A percentile compares a stretch with the other conserved stretches of the same genome.
Conservation (phyloP, 2,888 invertebrate genomes). For the Cephus nigrinus region DNA sequence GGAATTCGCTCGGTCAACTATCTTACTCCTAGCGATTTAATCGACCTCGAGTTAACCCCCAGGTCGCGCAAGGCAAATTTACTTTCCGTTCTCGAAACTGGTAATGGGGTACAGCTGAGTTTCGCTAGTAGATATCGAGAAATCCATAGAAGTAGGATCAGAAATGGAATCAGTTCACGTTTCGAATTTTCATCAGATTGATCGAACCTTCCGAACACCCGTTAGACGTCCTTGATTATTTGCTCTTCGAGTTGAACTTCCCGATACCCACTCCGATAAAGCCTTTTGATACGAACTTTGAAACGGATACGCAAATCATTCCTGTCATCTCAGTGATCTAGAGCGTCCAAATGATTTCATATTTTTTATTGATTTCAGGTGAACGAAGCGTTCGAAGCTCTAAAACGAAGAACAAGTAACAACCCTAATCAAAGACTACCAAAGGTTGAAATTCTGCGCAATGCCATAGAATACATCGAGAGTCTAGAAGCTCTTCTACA, state of each 20-base stretch:
- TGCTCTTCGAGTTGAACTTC: too few relatives aligned
- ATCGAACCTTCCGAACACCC: too few relatives aligned
- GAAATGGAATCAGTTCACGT: not conserved
- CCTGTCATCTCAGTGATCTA: not conserved
- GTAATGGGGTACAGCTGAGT: not conserved
- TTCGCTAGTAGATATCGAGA: not conserved
- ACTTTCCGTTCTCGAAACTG: not conserved
- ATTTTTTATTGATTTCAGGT: slow-evolving; percentile 71
- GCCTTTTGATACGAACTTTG: too few relatives aligned
- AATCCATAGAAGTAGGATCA: not conserved
- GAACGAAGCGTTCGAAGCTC: slow-evolving; percentile 97
- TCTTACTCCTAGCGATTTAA: not conserved
- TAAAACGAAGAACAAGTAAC: slow-evolving; percentile 92
- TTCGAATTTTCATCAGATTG: not conserved
- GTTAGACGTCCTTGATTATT: too few relatives aligned
- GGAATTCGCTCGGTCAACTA: not conserved
- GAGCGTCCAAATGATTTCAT: not conserved
- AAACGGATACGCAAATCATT: not conserved
- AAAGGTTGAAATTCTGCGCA: slow-evolving; percentile 96
- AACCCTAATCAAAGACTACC: slow-evolving; percentile 97
- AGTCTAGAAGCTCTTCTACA: slow-evolving; percentile 85
- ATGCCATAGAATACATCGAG: slow-evolving; percentile 98
- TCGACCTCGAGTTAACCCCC: not conserved
- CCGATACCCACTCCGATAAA: too few relatives aligned
- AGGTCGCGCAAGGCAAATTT: not conserved